phyloP scores from a whole-genome alignment of 2,113 vertebrate species.

The Pteruthius melanotis region DNA sequence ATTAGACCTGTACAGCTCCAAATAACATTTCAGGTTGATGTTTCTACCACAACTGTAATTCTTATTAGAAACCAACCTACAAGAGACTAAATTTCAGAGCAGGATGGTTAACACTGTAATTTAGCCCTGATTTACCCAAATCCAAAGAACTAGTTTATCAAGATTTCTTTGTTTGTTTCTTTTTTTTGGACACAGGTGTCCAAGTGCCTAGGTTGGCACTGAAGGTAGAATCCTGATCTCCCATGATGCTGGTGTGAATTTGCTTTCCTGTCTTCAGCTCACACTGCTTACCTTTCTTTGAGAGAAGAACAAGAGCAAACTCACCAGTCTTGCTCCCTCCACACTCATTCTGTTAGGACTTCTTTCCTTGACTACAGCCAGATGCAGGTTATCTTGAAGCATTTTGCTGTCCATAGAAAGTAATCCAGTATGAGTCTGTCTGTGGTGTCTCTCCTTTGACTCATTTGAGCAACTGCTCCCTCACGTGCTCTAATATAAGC shows the following conservation, averaged over 20 bases:
- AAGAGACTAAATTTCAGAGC: neutral
- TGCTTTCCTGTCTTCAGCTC: constrained; percentile 41
- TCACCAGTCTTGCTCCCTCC: neutral
- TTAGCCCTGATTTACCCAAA: neutral
- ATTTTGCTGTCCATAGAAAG: neutral
- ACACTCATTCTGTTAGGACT: neutral
- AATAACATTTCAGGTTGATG: neutral
- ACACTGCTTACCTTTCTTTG: constrained; percentile 25
- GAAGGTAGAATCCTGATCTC: neutral
- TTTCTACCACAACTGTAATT: neutral
- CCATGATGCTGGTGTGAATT: constrained; percentile 14
- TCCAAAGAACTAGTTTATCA: neutral
- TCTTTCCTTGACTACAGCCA: constrained; percentile 19
- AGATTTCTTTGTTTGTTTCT: neutral
- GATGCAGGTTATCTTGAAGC: constrained; percentile 2
- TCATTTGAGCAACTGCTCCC: neutral
- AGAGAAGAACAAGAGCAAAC: constrained; percentile 49
- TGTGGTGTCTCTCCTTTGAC: constrained; percentile 12
- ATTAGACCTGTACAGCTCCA: neutral
- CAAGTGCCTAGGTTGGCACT: neutral
- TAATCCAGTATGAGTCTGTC: neutral
- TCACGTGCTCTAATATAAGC: neutral
- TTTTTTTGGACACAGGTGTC: neutral
- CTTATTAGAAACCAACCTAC: neutral
- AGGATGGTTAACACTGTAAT: neutral